Evolutionary conservation across 2,888 invertebrate species (phyloP), one percentile per base, ranked within the genome.

Genomic region (Pammene aurita): DNA sequence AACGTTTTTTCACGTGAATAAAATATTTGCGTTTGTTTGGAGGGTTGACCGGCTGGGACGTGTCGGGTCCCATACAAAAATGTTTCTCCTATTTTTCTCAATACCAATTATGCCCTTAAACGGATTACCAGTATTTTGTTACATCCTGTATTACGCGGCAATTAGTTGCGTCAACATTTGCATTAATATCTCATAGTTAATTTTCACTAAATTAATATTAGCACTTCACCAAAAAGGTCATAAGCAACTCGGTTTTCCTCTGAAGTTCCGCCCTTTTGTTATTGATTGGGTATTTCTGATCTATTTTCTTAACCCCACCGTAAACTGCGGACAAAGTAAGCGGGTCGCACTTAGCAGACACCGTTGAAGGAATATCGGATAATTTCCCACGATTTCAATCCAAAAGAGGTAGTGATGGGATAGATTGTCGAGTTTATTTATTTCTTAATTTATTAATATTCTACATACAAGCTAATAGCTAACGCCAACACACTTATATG

Each of bases 301-400:
- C 26, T 35, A 57, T 61, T 66, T 61, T 52, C 50, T 57, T 66
- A 66, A 66, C 60, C 66, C n/a, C 14, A 56, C 66, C 55, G 57
- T 62, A 42, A 55, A 54, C 50, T 11, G 56, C 41, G 56, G 41
- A 52, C 55, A 67, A 67, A 67, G 70, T 70, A 66, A 66, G 55
- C 61, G 56, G 26, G 14, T 38, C 50, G 42, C 65, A 70, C 61
- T 70, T 70, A 68, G 57, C 56, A 18, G 56, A 48, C 56, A 50
- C 26, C 58, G 55, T 54, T 58, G 54, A 14, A 41, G 57, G 68
- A 68, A 69, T 69, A 69, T 69, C 68, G 69, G 69, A 52, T 64
- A 64, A 69, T 64, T 65, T 69, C 55, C 64, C 64, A 55, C 60
- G 41, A 69, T 69, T 69, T 65, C 69, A 69, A 69, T 69, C 60